Evolutionary conservation across 2,797 vertebrate species (phyloP).

Genomic region (Distichodus sexfasciatus): DNA sequence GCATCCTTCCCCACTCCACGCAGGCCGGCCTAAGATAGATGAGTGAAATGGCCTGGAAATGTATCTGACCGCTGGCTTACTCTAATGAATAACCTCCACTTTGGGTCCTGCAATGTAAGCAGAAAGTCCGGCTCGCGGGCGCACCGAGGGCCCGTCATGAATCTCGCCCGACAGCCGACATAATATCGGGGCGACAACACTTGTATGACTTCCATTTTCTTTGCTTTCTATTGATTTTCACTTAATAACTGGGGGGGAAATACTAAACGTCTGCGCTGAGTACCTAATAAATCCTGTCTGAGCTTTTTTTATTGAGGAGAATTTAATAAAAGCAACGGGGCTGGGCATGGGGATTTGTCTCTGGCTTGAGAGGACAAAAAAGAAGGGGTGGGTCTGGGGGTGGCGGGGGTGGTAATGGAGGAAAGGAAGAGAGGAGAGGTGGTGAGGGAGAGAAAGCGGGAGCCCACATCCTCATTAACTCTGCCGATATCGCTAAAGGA

Average conservation of each 20-base stretch:
- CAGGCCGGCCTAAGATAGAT: conserved; percentile 98
- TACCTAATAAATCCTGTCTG: conserved; percentile 99
- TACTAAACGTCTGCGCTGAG: conserved; percentile 99
- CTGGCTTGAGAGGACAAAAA: conserved; percentile 70
- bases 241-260: conserved; percentile 99
- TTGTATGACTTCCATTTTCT: conserved; percentile 99
- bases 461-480: conserved; percentile 61
- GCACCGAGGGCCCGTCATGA: conserved; percentile 90
- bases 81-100: conserved; percentile 99
- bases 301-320: conserved; percentile 99
- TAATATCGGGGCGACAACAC: conserved; percentile 99
- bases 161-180: conserved; percentile 99
- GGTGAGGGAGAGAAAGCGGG: conserved; percentile 64
- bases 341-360: conserved; percentile 89
- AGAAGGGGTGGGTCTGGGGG: no score
- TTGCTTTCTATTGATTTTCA: conserved; percentile 99
- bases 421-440: conserved; percentile 25
- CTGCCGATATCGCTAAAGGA: conserved; percentile 51
- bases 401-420: no score
- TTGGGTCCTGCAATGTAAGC: conserved; percentile 99
- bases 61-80: conserved; percentile 98
- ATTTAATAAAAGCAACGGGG: conserved; percentile 99
- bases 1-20: conserved; percentile 96
- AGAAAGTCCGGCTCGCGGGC: conserved; percentile 95
- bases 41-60: conserved; percentile 98